A percentile compares a stretch with the other conserved stretches of the same genome.
Evolutionary conservation across 2,113 vertebrate genomes (phyloP).

Genomic region (Saccopteryx bilineata): DNA sequence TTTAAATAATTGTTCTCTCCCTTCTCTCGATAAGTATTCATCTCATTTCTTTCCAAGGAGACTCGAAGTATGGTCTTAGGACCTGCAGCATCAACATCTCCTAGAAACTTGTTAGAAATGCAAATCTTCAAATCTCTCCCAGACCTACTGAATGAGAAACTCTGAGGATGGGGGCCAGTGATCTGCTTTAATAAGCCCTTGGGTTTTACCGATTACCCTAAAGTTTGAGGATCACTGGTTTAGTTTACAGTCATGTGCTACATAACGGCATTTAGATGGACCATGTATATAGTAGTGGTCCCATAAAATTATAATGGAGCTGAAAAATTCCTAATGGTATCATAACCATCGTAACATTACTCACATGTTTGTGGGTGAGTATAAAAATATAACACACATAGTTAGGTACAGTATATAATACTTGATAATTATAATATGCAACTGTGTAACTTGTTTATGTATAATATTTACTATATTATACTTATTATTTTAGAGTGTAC

Average conservation of each 20-base stretch:
- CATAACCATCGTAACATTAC: not conserved
- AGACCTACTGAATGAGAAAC: not conserved
- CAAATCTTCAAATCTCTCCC: not conserved
- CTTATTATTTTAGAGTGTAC: not conserved
- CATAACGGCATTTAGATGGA: not conserved
- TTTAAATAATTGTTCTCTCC: constrained; percentile 28
- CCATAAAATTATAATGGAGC: not conserved
- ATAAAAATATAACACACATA: not conserved
- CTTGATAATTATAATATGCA: not conserved
- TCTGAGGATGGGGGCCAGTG: not conserved
- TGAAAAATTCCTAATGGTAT: not conserved
- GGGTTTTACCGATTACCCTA: not conserved
- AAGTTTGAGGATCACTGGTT: not conserved
- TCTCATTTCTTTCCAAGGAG: not conserved
- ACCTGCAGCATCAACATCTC: not conserved
- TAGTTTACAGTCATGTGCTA: not conserved
- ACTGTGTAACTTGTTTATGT: not conserved
- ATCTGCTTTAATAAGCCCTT: not conserved
- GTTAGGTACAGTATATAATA: not conserved
- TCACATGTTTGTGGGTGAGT: not conserved
- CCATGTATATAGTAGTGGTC: not conserved
- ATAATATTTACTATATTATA: not conserved
- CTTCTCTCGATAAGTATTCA: not conserved
- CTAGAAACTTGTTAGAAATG: constrained; percentile 8
- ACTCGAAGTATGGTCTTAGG: not conserved